Conservation (phyloP, 2,888 invertebrate genomes). For the Protonemura montana region DNA sequence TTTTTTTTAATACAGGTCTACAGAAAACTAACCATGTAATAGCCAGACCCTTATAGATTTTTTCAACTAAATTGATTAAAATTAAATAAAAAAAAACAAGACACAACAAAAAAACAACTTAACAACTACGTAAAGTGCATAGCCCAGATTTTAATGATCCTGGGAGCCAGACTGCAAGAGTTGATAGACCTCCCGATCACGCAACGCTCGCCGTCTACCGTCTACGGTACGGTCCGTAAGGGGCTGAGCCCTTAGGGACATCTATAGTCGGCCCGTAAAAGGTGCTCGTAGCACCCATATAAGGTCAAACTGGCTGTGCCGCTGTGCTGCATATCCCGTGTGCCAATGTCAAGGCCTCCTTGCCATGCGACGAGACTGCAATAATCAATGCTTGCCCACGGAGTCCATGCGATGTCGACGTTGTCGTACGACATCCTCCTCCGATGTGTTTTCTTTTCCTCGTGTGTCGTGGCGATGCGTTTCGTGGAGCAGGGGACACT, state of each 20-base stretch:
- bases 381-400: background rate
- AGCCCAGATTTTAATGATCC: slow-evolving; percentile 7
- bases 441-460: background rate
- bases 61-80: slow-evolving; percentile 7
- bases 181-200: background rate
- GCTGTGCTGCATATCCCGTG: background rate
- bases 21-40: background rate
- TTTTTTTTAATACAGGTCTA: background rate
- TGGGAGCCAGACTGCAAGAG: background rate
- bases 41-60: background rate
- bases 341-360: background rate
- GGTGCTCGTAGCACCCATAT: background rate
- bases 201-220: background rate
- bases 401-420: too few species aligned
- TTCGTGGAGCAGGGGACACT: background rate
- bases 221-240: background rate
- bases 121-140: background rate
- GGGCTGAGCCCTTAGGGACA: slow-evolving; percentile 5
- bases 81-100: background rate
- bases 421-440: background rate
- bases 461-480: background rate
- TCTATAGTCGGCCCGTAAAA: background rate
- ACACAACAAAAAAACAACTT: background rate
- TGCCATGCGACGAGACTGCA: background rate
- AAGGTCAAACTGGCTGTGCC: background rate